Evolutionary conservation across 2,113 vertebrate genomes (phyloP).

Genomic region (Hoplias malabaricus): DNA sequence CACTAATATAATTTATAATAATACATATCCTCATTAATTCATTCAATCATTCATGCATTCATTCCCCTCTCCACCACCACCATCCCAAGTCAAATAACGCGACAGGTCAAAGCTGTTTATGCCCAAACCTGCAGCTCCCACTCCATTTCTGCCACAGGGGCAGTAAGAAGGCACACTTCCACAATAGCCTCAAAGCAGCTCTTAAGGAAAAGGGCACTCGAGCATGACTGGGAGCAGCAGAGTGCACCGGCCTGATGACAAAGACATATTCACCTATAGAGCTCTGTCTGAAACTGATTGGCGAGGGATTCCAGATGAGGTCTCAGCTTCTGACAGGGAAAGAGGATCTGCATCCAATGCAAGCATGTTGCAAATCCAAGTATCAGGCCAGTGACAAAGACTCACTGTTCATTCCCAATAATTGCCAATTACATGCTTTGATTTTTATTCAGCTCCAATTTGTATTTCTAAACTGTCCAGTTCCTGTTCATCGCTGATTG

Average conservation of each 20-base stretch:
- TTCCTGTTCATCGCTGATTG: conserved; percentile 55
- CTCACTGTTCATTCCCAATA: conserved; percentile 37
- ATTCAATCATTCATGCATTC: no score
- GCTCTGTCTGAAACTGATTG: background rate
- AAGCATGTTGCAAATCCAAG: background rate
- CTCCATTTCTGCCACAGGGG: background rate
- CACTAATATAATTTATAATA: no score
- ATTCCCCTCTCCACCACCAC: no score
- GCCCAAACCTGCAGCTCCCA: background rate
- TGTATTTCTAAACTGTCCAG: conserved; percentile 46
- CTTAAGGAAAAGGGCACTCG: no score
- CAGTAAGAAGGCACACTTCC: background rate
- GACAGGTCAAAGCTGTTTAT: background rate
- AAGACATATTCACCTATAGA: background rate
- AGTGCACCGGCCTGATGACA: background rate
- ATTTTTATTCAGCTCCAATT: conserved; percentile 54
- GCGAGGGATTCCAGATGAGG: background rate
- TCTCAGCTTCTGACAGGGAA: background rate
- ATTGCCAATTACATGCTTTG: conserved; percentile 56
- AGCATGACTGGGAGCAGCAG: background rate
- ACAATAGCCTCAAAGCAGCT: background rate
- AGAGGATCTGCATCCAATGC: background rate
- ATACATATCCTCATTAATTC: no score
- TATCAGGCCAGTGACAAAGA: conserved; percentile 11
- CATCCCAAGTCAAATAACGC: background rate